Conservation (phyloP, 2,113 vertebrate genomes). For the Phrynocephalus versicolor region DNA sequence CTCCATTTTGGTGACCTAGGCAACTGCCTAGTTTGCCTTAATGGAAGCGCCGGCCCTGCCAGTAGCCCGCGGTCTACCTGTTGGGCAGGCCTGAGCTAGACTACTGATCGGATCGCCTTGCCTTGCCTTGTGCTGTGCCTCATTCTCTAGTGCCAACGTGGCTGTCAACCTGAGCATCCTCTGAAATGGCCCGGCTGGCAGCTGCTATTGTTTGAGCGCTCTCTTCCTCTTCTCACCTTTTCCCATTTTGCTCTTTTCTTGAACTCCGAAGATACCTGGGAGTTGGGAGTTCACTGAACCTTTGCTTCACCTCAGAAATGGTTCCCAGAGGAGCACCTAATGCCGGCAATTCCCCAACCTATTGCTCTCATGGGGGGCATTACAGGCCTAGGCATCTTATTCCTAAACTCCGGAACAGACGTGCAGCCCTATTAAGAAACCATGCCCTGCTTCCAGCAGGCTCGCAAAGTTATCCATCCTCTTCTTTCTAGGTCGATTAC, state of each 20-base stretch:
- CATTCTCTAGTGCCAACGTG: too few relatives aligned
- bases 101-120: too few relatives aligned
- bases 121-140: neutral
- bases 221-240: conserved; percentile 4
- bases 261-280: conserved; percentile 15
- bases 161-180: neutral
- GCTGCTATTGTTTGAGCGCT: neutral
- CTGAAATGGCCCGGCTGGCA: neutral
- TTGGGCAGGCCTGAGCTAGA: too few relatives aligned
- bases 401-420: conserved; percentile 38
- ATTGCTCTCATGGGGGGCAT: neutral
- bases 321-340: neutral
- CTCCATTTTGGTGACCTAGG: too few relatives aligned
- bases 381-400: conserved; percentile 25
- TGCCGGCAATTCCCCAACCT: conserved; percentile 37
- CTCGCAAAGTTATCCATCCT: conserved; percentile 36
- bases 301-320: conserved; percentile 41
- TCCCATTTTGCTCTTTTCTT: conserved; percentile 22
- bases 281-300: conserved; percentile 14
- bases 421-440: conserved; percentile 58
- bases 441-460: conserved; percentile 48
- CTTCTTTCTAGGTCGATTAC: neutral
- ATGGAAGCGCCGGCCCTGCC: too few relatives aligned
- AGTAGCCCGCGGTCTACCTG: too few relatives aligned
- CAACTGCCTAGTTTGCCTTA: too few relatives aligned